A percentile compares a stretch with the other conserved stretches of the same genome.
Conservation (phyloP, 2,888 invertebrate genomes). For the Ectropis crepuscularia region DNA sequence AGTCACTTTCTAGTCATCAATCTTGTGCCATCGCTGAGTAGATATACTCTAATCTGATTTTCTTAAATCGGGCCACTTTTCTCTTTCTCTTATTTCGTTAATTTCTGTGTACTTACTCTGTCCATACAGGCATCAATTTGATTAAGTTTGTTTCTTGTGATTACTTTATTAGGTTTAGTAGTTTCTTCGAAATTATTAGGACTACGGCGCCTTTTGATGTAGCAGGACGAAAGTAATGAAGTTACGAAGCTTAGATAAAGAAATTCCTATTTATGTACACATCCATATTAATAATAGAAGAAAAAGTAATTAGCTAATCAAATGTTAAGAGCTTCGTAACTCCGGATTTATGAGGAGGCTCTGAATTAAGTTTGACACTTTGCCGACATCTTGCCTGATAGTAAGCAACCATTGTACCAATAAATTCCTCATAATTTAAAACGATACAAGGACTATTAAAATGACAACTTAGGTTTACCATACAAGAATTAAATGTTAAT, state of each 20-base stretch:
- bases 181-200: neutral
- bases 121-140: neutral
- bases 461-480: no score
- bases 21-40: conserved; percentile 31
- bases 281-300: no score
- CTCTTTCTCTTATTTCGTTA: conserved; percentile 29
- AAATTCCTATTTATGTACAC: no score
- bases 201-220: neutral
- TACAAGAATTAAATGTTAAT: no score
- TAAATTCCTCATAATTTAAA: no score
- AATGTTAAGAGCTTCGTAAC: no score
- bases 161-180: neutral
- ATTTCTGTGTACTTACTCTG: conserved; percentile 18
- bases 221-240: neutral
- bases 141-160: neutral
- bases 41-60: conserved; percentile 34
- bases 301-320: no score
- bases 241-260: neutral
- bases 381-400: no score
- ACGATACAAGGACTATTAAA: no score
- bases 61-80: conserved; percentile 28
- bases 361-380: no score
- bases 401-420: no score
- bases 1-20: conserved; percentile 35
- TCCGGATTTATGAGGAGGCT: no score